phyloP scores from a whole-genome alignment of 2,888 invertebrate genomes.

The Drosophila mayaguana region DNA sequence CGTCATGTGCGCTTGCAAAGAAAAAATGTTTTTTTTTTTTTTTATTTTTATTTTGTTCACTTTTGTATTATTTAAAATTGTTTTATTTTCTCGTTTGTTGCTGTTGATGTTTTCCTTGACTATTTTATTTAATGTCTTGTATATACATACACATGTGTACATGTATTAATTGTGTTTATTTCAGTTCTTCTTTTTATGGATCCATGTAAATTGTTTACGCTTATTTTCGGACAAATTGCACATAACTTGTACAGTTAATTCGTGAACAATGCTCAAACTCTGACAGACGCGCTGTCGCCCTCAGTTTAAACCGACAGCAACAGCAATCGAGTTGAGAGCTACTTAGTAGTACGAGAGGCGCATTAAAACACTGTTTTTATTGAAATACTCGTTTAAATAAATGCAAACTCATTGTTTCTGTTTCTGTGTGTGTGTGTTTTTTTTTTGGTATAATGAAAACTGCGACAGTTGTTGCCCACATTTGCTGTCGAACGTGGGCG shows the following conservation, averaged over 20 bases:
- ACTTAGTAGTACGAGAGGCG: slow-evolving; percentile 19
- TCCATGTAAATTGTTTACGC: slow-evolving; percentile 31
- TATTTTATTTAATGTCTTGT: slow-evolving; percentile 46
- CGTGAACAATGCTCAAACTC: slow-evolving; percentile 21
- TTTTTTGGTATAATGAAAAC: slow-evolving; percentile 45
- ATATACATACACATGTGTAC: slow-evolving; percentile 5
- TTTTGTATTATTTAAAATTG: slow-evolving; percentile 45
- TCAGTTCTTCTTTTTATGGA: not conserved
- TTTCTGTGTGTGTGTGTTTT: not conserved
- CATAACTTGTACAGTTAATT: slow-evolving; percentile 19
- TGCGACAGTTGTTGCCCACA: slow-evolving; percentile 58
- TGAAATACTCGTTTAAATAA: slow-evolving; percentile 33
- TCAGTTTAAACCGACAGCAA: slow-evolving; percentile 41
- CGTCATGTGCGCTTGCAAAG: slow-evolving; percentile 48
- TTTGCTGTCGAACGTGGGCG: slow-evolving; percentile 43
- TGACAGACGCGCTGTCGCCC: slow-evolving; percentile 70
- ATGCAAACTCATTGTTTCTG: not conserved
- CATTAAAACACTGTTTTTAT: slow-evolving; percentile 34
- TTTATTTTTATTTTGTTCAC: slow-evolving; percentile 25
- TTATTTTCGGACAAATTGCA: slow-evolving; percentile 33
- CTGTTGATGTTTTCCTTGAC: slow-evolving; percentile 33
- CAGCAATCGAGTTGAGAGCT: slow-evolving; percentile 36
- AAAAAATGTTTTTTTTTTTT: slow-evolving; percentile 41
- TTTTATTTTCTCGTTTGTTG: slow-evolving; percentile 31
- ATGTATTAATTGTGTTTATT: slow-evolving; percentile 27